These are phyloP conservation scores for Catostomus latipinnis DNA, from an alignment of 2,797 vertebrate genomes.

Conservation along the genomic window DNA sequence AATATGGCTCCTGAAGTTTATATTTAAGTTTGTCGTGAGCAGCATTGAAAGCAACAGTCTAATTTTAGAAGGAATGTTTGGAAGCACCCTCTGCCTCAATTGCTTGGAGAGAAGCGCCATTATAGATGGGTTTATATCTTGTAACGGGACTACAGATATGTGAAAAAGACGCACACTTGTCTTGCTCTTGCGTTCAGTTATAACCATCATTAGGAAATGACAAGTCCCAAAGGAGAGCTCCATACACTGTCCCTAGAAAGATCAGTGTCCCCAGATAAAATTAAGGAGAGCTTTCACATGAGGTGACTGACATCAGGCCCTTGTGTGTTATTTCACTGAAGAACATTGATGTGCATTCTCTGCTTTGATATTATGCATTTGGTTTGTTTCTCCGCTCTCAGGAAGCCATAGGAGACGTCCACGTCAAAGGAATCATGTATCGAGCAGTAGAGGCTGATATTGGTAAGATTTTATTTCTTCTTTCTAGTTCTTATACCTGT, in stretches of 20 bases:
- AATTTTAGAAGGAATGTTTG: slow-evolving; percentile 68
- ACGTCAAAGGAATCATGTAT: slow-evolving; percentile 97
- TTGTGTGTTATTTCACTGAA: slow-evolving; percentile 20
- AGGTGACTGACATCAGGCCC: slow-evolving; percentile 28
- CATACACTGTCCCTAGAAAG: not conserved
- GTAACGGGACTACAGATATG: slow-evolving; percentile 5
- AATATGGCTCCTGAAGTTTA: slow-evolving; percentile 43
- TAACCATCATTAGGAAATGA: not conserved
- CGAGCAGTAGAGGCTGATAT: slow-evolving; percentile 95
- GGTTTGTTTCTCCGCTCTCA: slow-evolving; percentile 67
- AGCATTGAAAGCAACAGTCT: slow-evolving; percentile 65
- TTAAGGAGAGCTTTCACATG: slow-evolving; percentile 34
- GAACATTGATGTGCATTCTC: slow-evolving; percentile 49
- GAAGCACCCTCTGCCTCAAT: slow-evolving; percentile 12
- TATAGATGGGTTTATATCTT: not conserved
- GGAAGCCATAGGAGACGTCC: slow-evolving; percentile 96
- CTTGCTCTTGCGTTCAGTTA: not conserved
- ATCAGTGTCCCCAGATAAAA: slow-evolving; percentile 23
- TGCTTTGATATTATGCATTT: slow-evolving; percentile 42
- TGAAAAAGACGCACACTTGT: not conserved
- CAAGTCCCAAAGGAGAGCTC: slow-evolving; percentile 8
- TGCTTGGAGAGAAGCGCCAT: not conserved
- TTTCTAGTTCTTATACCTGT: not conserved
- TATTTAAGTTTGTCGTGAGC: slow-evolving; percentile 22
- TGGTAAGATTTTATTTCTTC: slow-evolving; percentile 74